Evolutionary conservation across 2,888 invertebrate genomes (phyloP), one percentile per base, ranked within the genome.

Genomic region (Troglohyphantes excavatus): DNA sequence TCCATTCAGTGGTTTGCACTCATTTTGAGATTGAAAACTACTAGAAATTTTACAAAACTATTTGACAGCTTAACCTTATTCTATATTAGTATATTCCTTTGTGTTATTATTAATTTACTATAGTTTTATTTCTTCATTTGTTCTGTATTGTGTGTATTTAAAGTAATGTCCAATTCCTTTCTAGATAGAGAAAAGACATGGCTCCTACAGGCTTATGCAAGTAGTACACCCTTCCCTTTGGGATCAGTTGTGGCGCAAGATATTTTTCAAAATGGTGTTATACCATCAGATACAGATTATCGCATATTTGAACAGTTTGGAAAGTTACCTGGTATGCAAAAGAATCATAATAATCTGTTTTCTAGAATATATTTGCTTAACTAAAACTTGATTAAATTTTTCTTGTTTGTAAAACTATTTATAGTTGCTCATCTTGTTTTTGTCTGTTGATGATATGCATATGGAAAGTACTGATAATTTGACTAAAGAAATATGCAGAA

Each of bases 261-360:
- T 94, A 95, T 98, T 92, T 98, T 98, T 94, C 96, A 97, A 94
- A 96, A 96, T 93, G 97, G 97, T 5, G 95, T 97, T 91, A 96
- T 98, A 91, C 98, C 98, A 43, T 97, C 97, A n/a, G 98, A 98
- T 94, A 98, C 98, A 0, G 98, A 98, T 94, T 98, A 96, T 94
- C 95, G 98, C 91, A 96, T 98, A 93, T 98, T 97, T 94, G 94
- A 97, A 91, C 97, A 98, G 94, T 97, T 96, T 94, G 98, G 97
- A 79, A 95, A 96, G 91, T 94, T 97, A 82, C 96, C 97, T 92
- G 97, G 97, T 96, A 90, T 33, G 39, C 46, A 53, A 17, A 13
- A 53, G 53, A 53, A 53, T 2, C 17, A 5, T 17, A 13, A 17
- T 53, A 53, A 53, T 13, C 53, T 53, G n/a, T 53, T 53, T 33